Evolutionary conservation across 2,113 vertebrate genomes (phyloP).

Genomic region (Lepus europaeus): DNA sequence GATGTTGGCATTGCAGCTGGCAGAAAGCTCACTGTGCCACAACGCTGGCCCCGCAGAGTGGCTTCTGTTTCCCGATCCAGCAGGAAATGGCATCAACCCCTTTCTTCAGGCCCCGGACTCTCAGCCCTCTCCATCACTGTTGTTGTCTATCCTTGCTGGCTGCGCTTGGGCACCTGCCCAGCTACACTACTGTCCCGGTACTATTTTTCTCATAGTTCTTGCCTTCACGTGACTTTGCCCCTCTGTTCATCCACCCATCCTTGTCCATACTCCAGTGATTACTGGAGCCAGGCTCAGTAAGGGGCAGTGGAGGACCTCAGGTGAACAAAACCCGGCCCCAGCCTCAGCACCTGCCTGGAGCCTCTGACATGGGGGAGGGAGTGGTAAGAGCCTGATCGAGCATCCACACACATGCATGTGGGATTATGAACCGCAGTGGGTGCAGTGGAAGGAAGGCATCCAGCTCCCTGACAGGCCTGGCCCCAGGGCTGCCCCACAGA

Average conservation of each 20-base stretch:
- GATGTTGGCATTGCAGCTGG: too few species aligned
- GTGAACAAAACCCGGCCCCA: neutral
- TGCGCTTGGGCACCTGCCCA: neutral
- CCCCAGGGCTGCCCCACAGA: neutral
- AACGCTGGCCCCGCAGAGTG: neutral
- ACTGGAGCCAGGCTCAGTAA: neutral
- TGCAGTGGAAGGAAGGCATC: neutral
- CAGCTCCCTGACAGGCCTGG: too few species aligned
- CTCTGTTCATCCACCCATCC: neutral
- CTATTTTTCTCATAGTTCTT: neutral
- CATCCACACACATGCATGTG: too few species aligned
- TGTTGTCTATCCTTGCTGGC: neutral
- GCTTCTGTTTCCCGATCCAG: neutral
- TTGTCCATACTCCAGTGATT: too few species aligned
- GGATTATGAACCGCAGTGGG: neutral
- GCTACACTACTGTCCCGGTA: neutral
- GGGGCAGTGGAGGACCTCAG: too few species aligned
- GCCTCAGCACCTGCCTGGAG: neutral
- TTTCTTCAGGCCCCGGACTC: neutral
- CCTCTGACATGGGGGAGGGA: neutral
- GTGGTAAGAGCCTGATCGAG: neutral
- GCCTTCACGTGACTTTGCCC: neutral
- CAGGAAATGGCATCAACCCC: rapidly evolving
- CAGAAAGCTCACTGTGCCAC: too few species aligned
- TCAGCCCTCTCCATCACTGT: neutral